These are phyloP conservation scores for Pavo muticus DNA, from an alignment of 2,113 vertebrate genomes.

Conservation along the genomic window DNA sequence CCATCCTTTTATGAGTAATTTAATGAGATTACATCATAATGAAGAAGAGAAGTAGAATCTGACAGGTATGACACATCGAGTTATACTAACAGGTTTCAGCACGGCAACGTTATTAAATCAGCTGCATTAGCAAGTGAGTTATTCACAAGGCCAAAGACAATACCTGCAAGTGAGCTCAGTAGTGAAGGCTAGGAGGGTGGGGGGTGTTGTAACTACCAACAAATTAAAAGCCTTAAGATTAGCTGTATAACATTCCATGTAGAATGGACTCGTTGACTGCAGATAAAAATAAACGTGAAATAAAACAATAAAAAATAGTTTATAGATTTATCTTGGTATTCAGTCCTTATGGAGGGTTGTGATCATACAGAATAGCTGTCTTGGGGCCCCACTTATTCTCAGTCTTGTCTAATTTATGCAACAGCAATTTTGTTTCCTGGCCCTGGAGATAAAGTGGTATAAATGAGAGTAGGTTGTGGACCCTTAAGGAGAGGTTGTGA, in stretches of 20 bases:
- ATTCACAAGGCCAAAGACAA: slow-evolving; percentile 60
- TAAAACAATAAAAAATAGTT: slow-evolving; percentile 3
- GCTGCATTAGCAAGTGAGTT: slow-evolving; percentile 54
- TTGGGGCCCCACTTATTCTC: background rate
- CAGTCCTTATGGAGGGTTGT: background rate
- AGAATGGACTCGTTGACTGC: slow-evolving; percentile 41
- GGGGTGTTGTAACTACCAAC: background rate
- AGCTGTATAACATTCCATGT: slow-evolving; percentile 76
- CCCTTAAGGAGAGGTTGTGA: background rate
- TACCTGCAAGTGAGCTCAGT: background rate
- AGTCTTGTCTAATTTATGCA: background rate
- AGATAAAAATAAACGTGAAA: slow-evolving; percentile 30
- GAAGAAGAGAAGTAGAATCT: slow-evolving; percentile 79
- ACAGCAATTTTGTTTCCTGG: background rate
- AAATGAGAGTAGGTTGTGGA: background rate
- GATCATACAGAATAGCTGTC: background rate
- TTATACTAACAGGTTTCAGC: slow-evolving; percentile 77
- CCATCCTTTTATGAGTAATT: slow-evolving; percentile 80
- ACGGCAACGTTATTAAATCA: slow-evolving; percentile 62
- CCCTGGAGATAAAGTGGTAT: background rate
- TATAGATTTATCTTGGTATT: slow-evolving; percentile 37
- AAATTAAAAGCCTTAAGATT: slow-evolving; percentile 53
- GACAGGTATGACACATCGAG: slow-evolving; percentile 78
- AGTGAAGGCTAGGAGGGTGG: slow-evolving; percentile 10
- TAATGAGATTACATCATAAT: slow-evolving; percentile 80